These are phyloP conservation scores for Napeogenes inachia DNA, from an alignment of 2,888 invertebrate genomes.

Conservation along the genomic window DNA sequence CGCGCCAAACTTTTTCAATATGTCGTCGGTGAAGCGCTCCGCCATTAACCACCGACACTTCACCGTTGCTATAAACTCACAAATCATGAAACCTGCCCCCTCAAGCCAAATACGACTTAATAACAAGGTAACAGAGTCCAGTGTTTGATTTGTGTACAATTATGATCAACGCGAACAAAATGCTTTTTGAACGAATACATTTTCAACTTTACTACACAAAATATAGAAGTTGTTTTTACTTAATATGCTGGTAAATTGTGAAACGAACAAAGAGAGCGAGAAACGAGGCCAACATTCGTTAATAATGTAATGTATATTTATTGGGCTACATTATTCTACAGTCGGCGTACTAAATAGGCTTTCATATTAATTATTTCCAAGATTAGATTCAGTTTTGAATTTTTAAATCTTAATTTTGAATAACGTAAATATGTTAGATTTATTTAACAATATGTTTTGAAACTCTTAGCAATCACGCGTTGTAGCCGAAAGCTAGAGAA, in stretches of 20 bases:
- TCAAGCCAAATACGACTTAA: slow-evolving; percentile 49
- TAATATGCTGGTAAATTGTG: slow-evolving; percentile 61
- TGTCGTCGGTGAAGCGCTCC: slow-evolving; percentile 71
- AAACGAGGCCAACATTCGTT: slow-evolving; percentile 77
- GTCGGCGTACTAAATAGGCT: slow-evolving; percentile 58
- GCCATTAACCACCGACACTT: slow-evolving; percentile 77
- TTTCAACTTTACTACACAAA: slow-evolving; percentile 64
- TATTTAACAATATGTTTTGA: neutral
- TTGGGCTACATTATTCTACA: slow-evolving; percentile 69
- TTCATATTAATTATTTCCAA: slow-evolving; percentile 48
- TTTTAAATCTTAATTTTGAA: slow-evolving; percentile 14
- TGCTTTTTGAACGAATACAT: slow-evolving; percentile 58
- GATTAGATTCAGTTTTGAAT: slow-evolving; percentile 23
- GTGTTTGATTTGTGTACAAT: slow-evolving; percentile 35
- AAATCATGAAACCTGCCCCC: slow-evolving; percentile 74
- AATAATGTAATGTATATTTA: slow-evolving; percentile 77
- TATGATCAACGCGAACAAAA: slow-evolving; percentile 59
- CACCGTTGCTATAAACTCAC: slow-evolving; percentile 78
- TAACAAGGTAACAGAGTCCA: slow-evolving; percentile 42
- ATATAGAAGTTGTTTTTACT: slow-evolving; percentile 67
- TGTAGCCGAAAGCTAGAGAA: too few species aligned
- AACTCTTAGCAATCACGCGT: neutral
- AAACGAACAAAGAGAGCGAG: slow-evolving; percentile 76
- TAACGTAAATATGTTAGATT: neutral
- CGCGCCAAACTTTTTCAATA: slow-evolving; percentile 76